These are phyloP conservation scores for Channa argus DNA, from an alignment of 2,113 vertebrate species.

Conservation along the genomic window DNA sequence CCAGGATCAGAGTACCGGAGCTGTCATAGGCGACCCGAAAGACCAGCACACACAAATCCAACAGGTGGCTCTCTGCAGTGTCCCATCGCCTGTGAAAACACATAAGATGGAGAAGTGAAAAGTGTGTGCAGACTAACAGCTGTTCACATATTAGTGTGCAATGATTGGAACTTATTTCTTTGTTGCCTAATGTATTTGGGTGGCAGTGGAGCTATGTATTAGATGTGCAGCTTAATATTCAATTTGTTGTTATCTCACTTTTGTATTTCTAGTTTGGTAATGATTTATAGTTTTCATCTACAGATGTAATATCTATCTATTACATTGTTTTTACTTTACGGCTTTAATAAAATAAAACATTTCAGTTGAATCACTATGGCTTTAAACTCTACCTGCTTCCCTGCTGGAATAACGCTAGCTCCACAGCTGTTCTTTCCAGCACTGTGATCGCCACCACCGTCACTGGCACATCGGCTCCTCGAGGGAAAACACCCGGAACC, in stretches of 20 bases:
- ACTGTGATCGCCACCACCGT: constrained; percentile 89
- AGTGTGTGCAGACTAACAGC: no score
- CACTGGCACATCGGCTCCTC: constrained; percentile 86
- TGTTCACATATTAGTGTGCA: no score
- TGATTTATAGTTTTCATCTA: no score
- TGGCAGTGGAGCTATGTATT: neutral
- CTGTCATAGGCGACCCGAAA: constrained; percentile 89
- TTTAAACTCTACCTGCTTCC: constrained; percentile 87
- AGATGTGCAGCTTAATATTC: neutral
- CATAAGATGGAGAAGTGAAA: neutral
- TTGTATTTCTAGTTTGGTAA: no score
- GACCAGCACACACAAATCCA: constrained; percentile 95
- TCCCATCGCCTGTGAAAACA: constrained; percentile 86
- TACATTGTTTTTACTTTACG: no score
- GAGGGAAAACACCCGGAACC: constrained; percentile 90
- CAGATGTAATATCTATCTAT: no score
- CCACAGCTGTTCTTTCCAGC: constrained; percentile 89
- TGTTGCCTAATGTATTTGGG: no score
- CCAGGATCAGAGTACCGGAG: constrained; percentile 85
- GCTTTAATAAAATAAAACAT: no score
- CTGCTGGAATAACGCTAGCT: constrained; percentile 94
- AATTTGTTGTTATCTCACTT: no score
- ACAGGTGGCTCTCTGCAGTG: constrained; percentile 88
- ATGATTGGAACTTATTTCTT: no score
- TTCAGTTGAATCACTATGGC: neutral